These are phyloP conservation scores for Cylindroiulus punctatus DNA, from an alignment of 2,888 invertebrate species.

Conservation along the genomic window DNA sequence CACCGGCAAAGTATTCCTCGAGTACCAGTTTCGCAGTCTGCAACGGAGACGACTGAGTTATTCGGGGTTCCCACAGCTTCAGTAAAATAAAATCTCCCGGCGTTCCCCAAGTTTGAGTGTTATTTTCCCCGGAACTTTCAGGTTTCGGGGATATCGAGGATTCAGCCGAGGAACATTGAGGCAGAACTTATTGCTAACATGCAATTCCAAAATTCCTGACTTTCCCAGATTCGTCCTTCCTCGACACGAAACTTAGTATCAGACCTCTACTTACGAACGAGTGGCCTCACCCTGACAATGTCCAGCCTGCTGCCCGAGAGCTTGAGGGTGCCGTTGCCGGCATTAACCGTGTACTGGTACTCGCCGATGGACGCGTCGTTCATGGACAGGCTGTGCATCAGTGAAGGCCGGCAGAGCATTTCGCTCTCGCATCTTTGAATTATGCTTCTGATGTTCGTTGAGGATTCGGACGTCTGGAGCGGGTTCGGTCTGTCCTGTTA, in stretches of 20 bases:
- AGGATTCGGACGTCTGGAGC: slow-evolving; percentile 56
- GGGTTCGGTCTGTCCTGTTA: slow-evolving; percentile 50
- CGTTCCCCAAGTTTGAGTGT: no score
- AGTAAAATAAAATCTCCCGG: no score
- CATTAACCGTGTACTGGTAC: slow-evolving; percentile 87
- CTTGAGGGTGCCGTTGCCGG: slow-evolving; percentile 84
- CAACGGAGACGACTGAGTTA: no score
- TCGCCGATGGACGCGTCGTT: slow-evolving; percentile 69
- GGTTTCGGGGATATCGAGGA: no score
- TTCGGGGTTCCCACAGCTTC: no score
- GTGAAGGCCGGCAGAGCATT: neutral
- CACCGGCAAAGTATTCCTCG: slow-evolving; percentile 81
- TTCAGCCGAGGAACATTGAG: no score
- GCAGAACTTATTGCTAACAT: no score
- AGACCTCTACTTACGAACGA: neutral
- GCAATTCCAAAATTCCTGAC: no score
- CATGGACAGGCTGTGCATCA: slow-evolving; percentile 60
- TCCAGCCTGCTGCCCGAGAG: slow-evolving; percentile 86
- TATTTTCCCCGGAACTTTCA: no score
- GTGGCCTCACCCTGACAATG: slow-evolving; percentile 78
- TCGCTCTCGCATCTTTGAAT: slow-evolving; percentile 25
- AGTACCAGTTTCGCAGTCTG: slow-evolving; percentile 87
- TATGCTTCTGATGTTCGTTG: slow-evolving; percentile 23
- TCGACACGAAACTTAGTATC: no score
- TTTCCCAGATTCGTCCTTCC: no score